Evolutionary conservation across 2,888 invertebrate genomes (phyloP).

Genomic region (Andrena minutula): DNA sequence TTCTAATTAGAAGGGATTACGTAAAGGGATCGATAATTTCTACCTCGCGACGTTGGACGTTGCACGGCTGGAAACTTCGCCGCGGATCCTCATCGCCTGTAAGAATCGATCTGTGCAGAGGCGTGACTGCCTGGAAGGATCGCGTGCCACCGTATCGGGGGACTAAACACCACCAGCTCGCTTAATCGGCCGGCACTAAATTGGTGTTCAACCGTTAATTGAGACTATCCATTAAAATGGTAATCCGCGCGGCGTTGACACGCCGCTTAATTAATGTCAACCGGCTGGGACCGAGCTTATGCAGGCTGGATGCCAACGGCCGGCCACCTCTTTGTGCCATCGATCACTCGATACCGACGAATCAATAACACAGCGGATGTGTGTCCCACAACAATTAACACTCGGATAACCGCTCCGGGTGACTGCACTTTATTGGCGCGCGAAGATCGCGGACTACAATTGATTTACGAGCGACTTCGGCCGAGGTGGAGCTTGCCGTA

Average conservation of each 20-base stretch:
- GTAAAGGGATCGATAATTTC: neutral
- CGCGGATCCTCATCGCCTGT: neutral
- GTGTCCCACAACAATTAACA: neutral
- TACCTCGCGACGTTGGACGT: neutral
- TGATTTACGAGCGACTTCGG: no score
- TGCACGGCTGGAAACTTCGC: neutral
- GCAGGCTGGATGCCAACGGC: neutral
- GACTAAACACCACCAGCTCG: slow-evolving; percentile 42
- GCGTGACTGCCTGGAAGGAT: slow-evolving; percentile 45
- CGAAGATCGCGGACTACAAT: no score
- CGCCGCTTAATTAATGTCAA: slow-evolving; percentile 68
- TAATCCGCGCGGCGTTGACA: slow-evolving; percentile 59
- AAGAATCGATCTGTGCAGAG: slow-evolving; percentile 28
- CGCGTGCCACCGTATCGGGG: slow-evolving; percentile 62
- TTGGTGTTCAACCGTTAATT: slow-evolving; percentile 73
- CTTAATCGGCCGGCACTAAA: slow-evolving; percentile 72
- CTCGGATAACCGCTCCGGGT: no score
- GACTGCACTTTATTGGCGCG: no score
- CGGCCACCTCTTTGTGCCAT: neutral
- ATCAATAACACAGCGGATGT: neutral
- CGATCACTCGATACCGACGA: neutral
- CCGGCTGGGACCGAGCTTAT: slow-evolving; percentile 7
- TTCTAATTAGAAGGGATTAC: neutral
- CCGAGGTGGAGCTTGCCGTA: no score
- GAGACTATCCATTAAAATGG: slow-evolving; percentile 72